A percentile compares a stretch with the other conserved stretches of the same genome.
phyloP scores from a whole-genome alignment of 1,140 invertebrate genomes.

The Ceratosolen fusciceps region DNA sequence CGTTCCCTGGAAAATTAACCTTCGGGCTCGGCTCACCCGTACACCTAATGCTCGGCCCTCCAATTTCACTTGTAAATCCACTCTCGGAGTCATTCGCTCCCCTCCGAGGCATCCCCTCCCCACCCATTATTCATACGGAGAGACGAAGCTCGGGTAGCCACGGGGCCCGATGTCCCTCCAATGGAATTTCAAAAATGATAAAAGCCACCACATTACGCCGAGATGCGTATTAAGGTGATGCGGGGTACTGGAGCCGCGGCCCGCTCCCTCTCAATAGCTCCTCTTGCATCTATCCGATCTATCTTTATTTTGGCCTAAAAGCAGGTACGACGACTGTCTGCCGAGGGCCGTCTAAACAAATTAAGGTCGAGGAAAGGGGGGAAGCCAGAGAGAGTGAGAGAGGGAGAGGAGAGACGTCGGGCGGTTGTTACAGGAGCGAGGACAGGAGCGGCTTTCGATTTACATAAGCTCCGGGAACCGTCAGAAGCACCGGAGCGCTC shows the following conservation, averaged over 20 bases:
- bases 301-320: constrained; percentile 3
- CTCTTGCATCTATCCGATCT: constrained; percentile 36
- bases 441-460: constrained; percentile 58
- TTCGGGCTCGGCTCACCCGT: neutral
- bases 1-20: neutral
- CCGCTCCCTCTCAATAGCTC: neutral
- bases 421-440: constrained; percentile 51
- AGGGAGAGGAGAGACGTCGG: constrained; percentile 17
- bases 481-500: constrained; percentile 52
- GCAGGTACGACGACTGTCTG: neutral
- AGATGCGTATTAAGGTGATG: too few species aligned
- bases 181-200: too few species aligned
- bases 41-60: too few species aligned
- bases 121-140: too few species aligned
- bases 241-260: too few species aligned
- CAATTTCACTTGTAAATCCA: too few species aligned
- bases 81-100: too few species aligned
- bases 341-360: constrained; percentile 51
- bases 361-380: constrained; percentile 53
- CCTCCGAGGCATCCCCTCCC: too few species aligned
- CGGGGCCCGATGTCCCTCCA: too few species aligned
- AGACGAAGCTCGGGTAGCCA: too few species aligned
- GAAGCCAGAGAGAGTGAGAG: constrained; percentile 30
- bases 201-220: neutral
- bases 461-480: constrained; percentile 56